Evolutionary conservation across 2,888 invertebrate species (phyloP).

Genomic region (Sarcophaga subvicina): DNA sequence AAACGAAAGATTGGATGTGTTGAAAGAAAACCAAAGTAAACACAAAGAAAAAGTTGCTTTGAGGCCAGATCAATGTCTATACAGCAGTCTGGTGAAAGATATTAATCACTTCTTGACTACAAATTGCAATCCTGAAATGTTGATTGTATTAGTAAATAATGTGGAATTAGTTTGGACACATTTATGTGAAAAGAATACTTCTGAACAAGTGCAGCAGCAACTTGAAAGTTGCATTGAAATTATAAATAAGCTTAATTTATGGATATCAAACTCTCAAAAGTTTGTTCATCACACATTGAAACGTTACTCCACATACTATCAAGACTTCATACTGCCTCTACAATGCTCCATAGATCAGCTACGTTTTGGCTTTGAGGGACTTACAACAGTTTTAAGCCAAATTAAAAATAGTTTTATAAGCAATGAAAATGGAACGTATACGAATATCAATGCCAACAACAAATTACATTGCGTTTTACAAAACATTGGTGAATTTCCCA

Average conservation of each 20-base stretch:
- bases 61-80: constrained; percentile 78
- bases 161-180: constrained; percentile 72
- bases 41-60: constrained; percentile 78
- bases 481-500: constrained; percentile 78
- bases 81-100: constrained; percentile 77
- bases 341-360: constrained; percentile 87
- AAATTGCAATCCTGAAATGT: constrained; percentile 76
- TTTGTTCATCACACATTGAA: constrained; percentile 81
- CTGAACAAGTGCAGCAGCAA: constrained; percentile 61
- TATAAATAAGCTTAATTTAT: constrained; percentile 77
- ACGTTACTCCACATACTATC: constrained; percentile 86
- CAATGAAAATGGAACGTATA: constrained; percentile 62
- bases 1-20: constrained; percentile 68
- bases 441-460: constrained; percentile 72
- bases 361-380: constrained; percentile 84
- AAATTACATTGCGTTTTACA: constrained; percentile 74
- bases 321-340: constrained; percentile 90
- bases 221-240: constrained; percentile 73
- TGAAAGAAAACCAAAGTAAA: constrained; percentile 73
- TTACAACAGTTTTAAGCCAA: constrained; percentile 84
- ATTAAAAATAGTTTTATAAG: constrained; percentile 34
- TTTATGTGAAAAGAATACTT: constrained; percentile 51
- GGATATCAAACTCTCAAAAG: constrained; percentile 79
- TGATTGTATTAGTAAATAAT: constrained; percentile 74
- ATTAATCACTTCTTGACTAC: constrained; percentile 79